Conservation (phyloP, 1,140 invertebrate species). For the Hyposmocoma kahamanoa region DNA sequence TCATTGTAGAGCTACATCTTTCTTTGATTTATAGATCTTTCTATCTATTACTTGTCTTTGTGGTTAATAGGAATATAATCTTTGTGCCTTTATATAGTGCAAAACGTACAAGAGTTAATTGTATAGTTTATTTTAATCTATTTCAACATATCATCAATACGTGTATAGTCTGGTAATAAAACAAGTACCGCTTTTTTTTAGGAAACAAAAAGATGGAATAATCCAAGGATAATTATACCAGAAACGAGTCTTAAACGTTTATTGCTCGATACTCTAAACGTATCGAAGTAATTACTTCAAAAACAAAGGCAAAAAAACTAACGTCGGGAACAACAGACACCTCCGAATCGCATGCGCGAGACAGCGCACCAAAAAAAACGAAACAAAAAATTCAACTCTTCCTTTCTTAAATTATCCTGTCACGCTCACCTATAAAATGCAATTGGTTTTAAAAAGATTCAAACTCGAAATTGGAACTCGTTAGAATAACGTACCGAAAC, state of each 20-base stretch:
- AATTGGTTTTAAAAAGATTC: slow-evolving; percentile 62
- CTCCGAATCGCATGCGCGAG: slow-evolving; percentile 42
- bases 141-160: no score
- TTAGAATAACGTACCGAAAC: slow-evolving; percentile 43
- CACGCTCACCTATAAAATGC: slow-evolving; percentile 69
- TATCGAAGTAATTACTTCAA: slow-evolving; percentile 37
- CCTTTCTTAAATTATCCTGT: slow-evolving; percentile 70
- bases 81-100: no score
- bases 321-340: slow-evolving; percentile 27
- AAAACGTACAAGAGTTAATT: no score
- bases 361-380: slow-evolving; percentile 33
- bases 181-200: not conserved
- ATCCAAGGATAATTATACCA: slow-evolving; percentile 42
- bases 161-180: no score
- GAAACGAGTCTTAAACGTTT: slow-evolving; percentile 46
- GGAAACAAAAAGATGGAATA: slow-evolving; percentile 18
- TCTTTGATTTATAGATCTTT: no score
- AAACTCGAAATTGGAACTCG: slow-evolving; percentile 53
- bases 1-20: no score
- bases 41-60: no score
- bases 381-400: slow-evolving; percentile 38
- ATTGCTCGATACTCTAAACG: slow-evolving; percentile 46
- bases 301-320: slow-evolving; percentile 41
- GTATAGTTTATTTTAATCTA: no score
- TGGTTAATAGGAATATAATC: no score